Percentiles rank a stretch among this genome's conserved stretches.
Conservation (phyloP, 2,888 invertebrate species). For the Escarpia spicata region DNA sequence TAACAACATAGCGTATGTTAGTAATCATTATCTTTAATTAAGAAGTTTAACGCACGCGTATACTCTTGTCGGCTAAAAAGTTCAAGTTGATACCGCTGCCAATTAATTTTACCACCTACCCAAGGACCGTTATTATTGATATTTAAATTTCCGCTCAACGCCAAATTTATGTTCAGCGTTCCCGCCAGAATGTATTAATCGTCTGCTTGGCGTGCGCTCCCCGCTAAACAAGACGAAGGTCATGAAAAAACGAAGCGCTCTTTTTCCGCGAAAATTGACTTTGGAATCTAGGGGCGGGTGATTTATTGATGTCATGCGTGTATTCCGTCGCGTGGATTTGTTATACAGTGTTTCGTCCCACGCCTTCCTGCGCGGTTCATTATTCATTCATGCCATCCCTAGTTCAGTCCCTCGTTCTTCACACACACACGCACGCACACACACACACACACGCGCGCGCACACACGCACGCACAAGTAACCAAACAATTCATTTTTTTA, state of each 20-base stretch:
- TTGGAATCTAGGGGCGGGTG: background rate
- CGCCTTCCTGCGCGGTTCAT: background rate
- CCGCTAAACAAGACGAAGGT: background rate
- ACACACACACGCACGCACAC: too few species aligned
- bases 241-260: background rate
- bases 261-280: constrained; percentile 8
- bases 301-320: background rate
- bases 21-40: too few species aligned
- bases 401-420: background rate
- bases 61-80: too few species aligned
- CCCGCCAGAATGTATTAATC: background rate
- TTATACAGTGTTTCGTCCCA: background rate
- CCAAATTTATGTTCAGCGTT: background rate
- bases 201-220: background rate
- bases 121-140: too few species aligned
- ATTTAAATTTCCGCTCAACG: background rate
- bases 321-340: background rate
- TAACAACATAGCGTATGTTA: too few species aligned
- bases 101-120: too few species aligned
- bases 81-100: too few species aligned
- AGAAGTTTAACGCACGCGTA: too few species aligned
- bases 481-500: too few species aligned
- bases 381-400: background rate
- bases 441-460: too few species aligned
- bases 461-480: too few species aligned